Evolutionary conservation across 2,888 invertebrate species (phyloP), one percentile per base, ranked within the genome.

Genomic region (Prostheceraeus crozeri): DNA sequence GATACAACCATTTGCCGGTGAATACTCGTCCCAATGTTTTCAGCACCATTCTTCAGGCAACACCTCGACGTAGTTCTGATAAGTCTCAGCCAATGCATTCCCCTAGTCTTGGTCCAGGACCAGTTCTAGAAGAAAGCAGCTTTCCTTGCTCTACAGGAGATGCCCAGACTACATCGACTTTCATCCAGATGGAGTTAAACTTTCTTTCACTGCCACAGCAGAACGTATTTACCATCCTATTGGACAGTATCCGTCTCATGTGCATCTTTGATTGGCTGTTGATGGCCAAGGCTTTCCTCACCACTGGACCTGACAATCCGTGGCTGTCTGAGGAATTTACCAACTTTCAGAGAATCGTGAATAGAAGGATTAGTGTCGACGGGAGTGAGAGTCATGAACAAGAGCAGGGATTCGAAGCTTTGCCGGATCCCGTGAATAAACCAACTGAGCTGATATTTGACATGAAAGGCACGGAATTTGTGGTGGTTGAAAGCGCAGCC

Each of bases 191-290:
- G 63, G 80, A 80, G 68, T 70, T 80, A 30, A 79, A 80, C 67
- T 79, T 74, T 66, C 66, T 78, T 80, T 73, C 82, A 82, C 56
- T 81, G 76, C 48, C 84, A 83, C 68, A 73, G 57, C 81, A 82
- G 19, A 82, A 83, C 0, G 84, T 87, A 65, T 88, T 89, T 69
- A 90, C 89, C 1, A 84, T 93, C 63, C 79, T 93, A 46, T 79
- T 94, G 57, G 91, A 93, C 78, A 89, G 89, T 74, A 91, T 93
- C 89, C 81, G 91, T 35, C 78, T 94, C 60, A 89, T 93, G 83
- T 87, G 88, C 1, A 85, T 93, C 64, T 80, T 91, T 68, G 90
- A 91, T 77, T 94, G 91, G 88, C 85, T 91, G 83, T 84, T 89
- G 74, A 82, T 84, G 4, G 83, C 87, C 0, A 80, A 83, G 67